Percentiles rank a stretch among this genome's conserved stretches.
phyloP scores from a whole-genome alignment of 2,888 invertebrate genomes.

The Trichacis sp. region DNA sequence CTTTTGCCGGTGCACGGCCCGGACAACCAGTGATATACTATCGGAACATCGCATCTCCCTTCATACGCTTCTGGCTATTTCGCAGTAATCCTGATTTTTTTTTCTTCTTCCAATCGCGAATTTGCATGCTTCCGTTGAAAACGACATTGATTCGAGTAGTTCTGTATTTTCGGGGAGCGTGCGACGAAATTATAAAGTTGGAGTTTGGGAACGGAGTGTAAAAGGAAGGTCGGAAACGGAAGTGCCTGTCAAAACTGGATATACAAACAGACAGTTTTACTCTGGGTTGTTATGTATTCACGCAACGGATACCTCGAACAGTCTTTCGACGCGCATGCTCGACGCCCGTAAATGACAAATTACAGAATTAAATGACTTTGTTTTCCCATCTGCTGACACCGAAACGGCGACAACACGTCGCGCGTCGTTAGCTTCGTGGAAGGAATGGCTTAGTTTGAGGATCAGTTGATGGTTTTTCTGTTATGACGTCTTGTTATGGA shows the following conservation, averaged over 20 bases:
- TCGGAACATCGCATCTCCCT: constrained; percentile 34
- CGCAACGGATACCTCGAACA: constrained; percentile 61
- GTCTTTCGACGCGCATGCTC: constrained; percentile 24
- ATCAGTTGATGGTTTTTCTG: too few relatives aligned
- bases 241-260: constrained; percentile 67
- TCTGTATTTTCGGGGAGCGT: too few relatives aligned
- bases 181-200: too few relatives aligned
- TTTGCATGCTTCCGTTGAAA: constrained; percentile 18
- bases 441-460: too few relatives aligned
- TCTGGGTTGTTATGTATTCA: constrained; percentile 61
- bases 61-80: constrained; percentile 29
- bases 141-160: neutral
- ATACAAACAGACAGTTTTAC: constrained; percentile 58
- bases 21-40: constrained; percentile 61
- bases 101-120: constrained; percentile 12
- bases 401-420: neutral
- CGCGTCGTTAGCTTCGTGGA: neutral
- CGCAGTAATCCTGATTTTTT: constrained; percentile 9
- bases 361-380: neutral
- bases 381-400: neutral
- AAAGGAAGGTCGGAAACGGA: constrained; percentile 65
- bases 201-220: constrained; percentile 53
- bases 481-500: too few relatives aligned
- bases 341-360: constrained; percentile 1
- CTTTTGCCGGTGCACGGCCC: constrained; percentile 55